Evolutionary conservation across 2,113 vertebrate species (phyloP), one percentile per base, ranked within the genome.

Genomic region (Aptenodytes forsteri): DNA sequence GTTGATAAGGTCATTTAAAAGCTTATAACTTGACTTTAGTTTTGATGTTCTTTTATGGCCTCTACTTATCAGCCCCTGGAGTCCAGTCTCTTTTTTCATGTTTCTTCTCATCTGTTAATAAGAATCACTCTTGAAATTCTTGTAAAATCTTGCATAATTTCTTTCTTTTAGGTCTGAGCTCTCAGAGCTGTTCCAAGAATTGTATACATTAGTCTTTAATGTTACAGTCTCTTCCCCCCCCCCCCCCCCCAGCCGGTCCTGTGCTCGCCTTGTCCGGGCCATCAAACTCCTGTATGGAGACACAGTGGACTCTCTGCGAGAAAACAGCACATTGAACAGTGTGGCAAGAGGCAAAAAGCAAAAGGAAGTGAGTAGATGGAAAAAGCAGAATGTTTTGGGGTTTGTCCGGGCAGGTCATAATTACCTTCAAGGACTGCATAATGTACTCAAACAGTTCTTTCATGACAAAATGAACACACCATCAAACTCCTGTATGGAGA

Each of bases 401-500:
- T n/a, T n/a, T n/a, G n/a, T n/a, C n/a, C n/a, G n/a, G n/a, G n/a
- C n/a, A n/a, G n/a, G n/a, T n/a, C n/a, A n/a, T n/a, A n/a, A n/a
- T n/a, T n/a, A n/a, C n/a, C n/a, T n/a, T n/a, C n/a, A n/a, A n/a
- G n/a, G n/a, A n/a, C n/a, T n/a, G n/a, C n/a, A n/a, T n/a, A n/a
- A n/a, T n/a, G n/a, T n/a, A n/a, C n/a, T n/a, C n/a, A n/a, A n/a
- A n/a, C n/a, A n/a, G n/a, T n/a, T n/a, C n/a, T n/a, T n/a, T n/a
- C n/a, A n/a, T n/a, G n/a, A n/a, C n/a, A n/a, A n/a, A n/a, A n/a
- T n/a, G n/a, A n/a, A n/a, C n/a, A n/a, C n/a, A n/a, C 99, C 95
- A 99, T 99, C 98, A 99, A 99, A 79, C 98, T 99, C 8, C 98
- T 99, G 3, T 99, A 99, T 3, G 99, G 99, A 2, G 99, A 99